Percentiles rank a stretch among this genome's conserved stretches.
Evolutionary conservation across 1,140 invertebrate genomes (phyloP).

Genomic region (Gerris buenoi): DNA sequence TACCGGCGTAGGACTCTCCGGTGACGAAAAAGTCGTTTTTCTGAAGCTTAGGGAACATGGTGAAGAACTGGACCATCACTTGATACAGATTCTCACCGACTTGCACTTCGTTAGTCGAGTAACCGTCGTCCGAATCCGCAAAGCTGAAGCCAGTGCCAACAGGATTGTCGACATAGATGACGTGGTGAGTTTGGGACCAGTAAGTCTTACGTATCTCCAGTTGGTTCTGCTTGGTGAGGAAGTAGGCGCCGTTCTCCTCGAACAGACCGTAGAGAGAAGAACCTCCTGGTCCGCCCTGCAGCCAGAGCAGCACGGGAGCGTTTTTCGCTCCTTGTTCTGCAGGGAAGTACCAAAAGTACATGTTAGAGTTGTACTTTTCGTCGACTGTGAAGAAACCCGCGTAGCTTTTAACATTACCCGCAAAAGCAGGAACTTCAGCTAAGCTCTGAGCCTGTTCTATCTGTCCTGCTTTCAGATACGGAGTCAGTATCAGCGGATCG

Average conservation of each 20-base stretch:
- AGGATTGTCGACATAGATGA: no score
- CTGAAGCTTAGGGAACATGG: constrained; percentile 34
- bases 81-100: constrained; percentile 49
- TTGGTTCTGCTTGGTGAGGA: not conserved
- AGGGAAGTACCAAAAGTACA: constrained; percentile 67
- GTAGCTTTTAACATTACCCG: constrained; percentile 26
- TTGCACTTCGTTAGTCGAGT: not conserved
- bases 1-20: no score
- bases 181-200: constrained; percentile 43
- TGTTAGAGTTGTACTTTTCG: constrained; percentile 44
- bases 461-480: not conserved
- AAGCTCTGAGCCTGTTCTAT: constrained; percentile 9
- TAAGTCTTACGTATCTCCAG: constrained; percentile 31
- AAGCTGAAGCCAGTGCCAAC: constrained; percentile 19
- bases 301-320: constrained; percentile 54
- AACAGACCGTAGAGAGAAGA: no score
- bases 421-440: constrained; percentile 12
- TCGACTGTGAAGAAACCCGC: constrained; percentile 57
- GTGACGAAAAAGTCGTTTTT: constrained; percentile 24
- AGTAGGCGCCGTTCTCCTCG: constrained; percentile 41
- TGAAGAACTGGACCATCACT: constrained; percentile 53
- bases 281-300: constrained; percentile 78
- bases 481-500: not conserved
- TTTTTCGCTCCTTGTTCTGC: constrained; percentile 32
- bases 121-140: constrained; percentile 8